Percentiles rank a stretch among this genome's conserved stretches.
Evolutionary conservation across 1,140 invertebrate species (phyloP).

Genomic region (Brachionus sp.): DNA sequence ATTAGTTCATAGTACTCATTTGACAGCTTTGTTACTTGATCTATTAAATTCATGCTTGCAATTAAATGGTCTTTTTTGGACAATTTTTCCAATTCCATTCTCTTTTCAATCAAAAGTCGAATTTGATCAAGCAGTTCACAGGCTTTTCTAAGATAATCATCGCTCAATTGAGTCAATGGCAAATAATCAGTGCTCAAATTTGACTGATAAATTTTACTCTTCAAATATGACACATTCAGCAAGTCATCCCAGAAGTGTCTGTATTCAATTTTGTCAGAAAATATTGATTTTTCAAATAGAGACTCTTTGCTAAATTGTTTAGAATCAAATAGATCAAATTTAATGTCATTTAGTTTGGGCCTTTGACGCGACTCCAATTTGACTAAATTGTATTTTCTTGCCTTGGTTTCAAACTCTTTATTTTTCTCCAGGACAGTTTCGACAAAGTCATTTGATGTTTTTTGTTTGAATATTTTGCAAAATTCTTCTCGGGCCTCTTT

Average conservation of each 20-base stretch:
- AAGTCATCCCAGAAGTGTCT: background rate
- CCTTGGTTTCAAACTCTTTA: conserved; percentile 50
- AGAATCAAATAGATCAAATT: conserved; percentile 21
- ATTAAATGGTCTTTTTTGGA: conserved; percentile 46
- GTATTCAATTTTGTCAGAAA: background rate
- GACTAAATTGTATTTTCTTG: conserved; percentile 62
- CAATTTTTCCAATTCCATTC: conserved; percentile 47
- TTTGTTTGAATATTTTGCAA: conserved; percentile 62
- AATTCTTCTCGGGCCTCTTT: conserved; percentile 62
- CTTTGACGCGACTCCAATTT: conserved; percentile 48
- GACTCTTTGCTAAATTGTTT: background rate
- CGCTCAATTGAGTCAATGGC: background rate
- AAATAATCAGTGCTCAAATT: conserved; percentile 24
- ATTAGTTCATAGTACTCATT: conserved; percentile 62
- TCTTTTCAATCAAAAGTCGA: conserved; percentile 6
- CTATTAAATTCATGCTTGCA: conserved; percentile 45
- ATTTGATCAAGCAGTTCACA: background rate
- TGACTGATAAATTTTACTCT: background rate
- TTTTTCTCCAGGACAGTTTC: conserved; percentile 8
- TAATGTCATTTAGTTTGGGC: conserved; percentile 2
- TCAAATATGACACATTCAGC: background rate
- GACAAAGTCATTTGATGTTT: conserved; percentile 57
- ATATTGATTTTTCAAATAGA: background rate
- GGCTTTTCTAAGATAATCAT: background rate
- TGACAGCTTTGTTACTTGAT: conserved; percentile 52